Percentiles rank a stretch among this genome's conserved stretches.
These are phyloP conservation scores for Momotus momota DNA, from an alignment of 2,797 vertebrate species.

Conservation along the genomic window DNA sequence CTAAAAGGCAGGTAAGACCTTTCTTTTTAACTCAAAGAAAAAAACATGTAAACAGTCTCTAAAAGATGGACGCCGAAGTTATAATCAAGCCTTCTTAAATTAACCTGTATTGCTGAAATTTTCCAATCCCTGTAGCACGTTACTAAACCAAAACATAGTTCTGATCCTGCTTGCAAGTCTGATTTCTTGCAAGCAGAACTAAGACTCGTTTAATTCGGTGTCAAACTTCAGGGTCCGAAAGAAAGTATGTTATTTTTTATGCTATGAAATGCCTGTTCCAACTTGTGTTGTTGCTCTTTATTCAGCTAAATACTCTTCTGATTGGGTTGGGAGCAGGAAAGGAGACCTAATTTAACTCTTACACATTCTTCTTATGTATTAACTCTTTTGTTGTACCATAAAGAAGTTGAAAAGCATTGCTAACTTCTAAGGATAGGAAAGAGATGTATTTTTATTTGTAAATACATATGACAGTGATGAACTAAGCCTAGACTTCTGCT, in stretches of 20 bases:
- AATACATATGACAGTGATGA: not conserved
- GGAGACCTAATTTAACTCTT: not conserved
- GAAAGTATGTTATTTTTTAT: rapidly evolving
- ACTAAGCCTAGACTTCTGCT: not conserved
- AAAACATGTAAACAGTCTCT: rapidly evolving
- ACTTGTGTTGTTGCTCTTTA: not conserved
- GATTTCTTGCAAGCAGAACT: not conserved
- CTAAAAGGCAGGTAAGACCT: rapidly evolving
- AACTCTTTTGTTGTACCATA: not conserved
- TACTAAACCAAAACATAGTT: not conserved
- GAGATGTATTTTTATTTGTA: not conserved
- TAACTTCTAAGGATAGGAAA: not conserved
- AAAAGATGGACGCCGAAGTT: rapidly evolving
- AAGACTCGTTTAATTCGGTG: not conserved
- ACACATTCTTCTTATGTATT: not conserved
- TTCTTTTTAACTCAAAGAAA: not conserved
- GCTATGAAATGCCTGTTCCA: not conserved
- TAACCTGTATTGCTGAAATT: not conserved
- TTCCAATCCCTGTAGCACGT: rapidly evolving
- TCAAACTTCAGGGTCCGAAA: not conserved
- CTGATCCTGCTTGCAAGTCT: too few species aligned
- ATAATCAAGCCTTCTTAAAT: rapidly evolving
- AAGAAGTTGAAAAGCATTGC: not conserved
- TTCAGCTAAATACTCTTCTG: not conserved
- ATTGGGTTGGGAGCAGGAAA: not conserved